Base-by-base conservation (phyloP, 2,888 invertebrate species). In the Epinotia bilunana region DNA sequence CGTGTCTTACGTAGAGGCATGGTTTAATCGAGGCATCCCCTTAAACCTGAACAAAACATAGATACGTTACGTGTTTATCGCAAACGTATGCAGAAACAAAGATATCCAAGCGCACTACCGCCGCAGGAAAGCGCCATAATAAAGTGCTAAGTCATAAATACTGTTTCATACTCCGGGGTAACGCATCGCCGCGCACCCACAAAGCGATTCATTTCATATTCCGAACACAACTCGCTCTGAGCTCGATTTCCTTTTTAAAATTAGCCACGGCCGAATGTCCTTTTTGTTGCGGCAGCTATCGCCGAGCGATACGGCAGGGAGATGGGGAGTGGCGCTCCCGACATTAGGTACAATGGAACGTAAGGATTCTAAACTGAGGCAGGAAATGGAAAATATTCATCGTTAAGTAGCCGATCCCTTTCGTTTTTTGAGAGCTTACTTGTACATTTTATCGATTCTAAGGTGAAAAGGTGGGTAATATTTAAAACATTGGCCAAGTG, bases 191-290 rank as follows among this genome's bases (percentile, higher is more conserved):
- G 93, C 94, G 88, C 93, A 90, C 92, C 92, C 93, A 89, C 90
- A 88, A 89, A 87, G 86, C 85, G 70, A 72, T 72, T 78, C 75
- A 80, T 78, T 80, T 76, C 46, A 76, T 62, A 80, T 80, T 80
- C 80, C 76, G 71, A 71, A 80, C 86, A 87, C 90, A 89, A 86
- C 83, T 83, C 84, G 79, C 85, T 81, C 83, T 81, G 84, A 87
- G 87, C 90, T 91, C 91, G 90, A 92, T 93, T 92, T 92, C 90
- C 93, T 92, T 91, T 92, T 93, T 92, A 87, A 91, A 93, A 93
- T 93, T 93, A 93, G 92, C 92, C 84, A 90, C 90, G 91, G 91
- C 85, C 91, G 90, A 91, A 87, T 88, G 90, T 92, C 87, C 87
- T 91, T 91, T 91, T 93, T 93, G 92, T 92, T 92, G 92, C 88